A percentile compares a stretch with the other conserved stretches of the same genome.
phyloP scores from a whole-genome alignment of 2,888 invertebrate species.

The Dorcus parallelipipedus region DNA sequence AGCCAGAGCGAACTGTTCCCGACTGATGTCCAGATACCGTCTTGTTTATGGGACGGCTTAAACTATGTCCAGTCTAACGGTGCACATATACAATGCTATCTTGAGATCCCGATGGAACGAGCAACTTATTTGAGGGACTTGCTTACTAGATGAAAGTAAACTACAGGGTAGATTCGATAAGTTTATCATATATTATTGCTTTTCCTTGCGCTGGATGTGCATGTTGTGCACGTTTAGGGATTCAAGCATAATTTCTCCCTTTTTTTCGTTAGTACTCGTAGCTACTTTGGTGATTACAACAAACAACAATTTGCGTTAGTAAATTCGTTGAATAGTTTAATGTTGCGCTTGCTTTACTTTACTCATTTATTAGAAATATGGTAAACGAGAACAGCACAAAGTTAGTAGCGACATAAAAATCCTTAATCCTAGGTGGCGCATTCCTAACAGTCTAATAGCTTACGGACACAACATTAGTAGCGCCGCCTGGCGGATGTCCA shows the following conservation, averaged over 20 bases:
- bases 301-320: too few relatives aligned
- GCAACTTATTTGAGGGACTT: slow-evolving; percentile 34
- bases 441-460: slow-evolving; percentile 36
- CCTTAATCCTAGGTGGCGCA: slow-evolving; percentile 35
- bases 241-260: too few relatives aligned
- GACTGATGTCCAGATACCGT: slow-evolving; percentile 50
- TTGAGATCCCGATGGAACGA: slow-evolving; percentile 47
- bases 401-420: slow-evolving; percentile 28
- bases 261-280: too few relatives aligned
- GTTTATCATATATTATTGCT: slow-evolving; percentile 12
- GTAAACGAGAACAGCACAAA: neutral
- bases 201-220: too few relatives aligned
- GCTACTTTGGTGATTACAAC: too few relatives aligned
- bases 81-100: slow-evolving; percentile 51
- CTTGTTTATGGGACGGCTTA: slow-evolving; percentile 51
- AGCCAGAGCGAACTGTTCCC: slow-evolving; percentile 40
- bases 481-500: slow-evolving; percentile 37
- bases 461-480: slow-evolving; percentile 32
- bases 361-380: too few relatives aligned
- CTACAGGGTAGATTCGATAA: slow-evolving; percentile 24
- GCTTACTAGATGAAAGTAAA: slow-evolving; percentile 28
- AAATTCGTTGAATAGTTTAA: too few relatives aligned
- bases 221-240: too few relatives aligned
- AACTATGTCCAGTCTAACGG: slow-evolving; percentile 52
- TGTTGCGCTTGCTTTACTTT: too few relatives aligned